Percentiles rank a stretch among this genome's conserved stretches.
Evolutionary conservation across 1,140 invertebrate species (phyloP).

Genomic region (Lasioglossum baleicum): DNA sequence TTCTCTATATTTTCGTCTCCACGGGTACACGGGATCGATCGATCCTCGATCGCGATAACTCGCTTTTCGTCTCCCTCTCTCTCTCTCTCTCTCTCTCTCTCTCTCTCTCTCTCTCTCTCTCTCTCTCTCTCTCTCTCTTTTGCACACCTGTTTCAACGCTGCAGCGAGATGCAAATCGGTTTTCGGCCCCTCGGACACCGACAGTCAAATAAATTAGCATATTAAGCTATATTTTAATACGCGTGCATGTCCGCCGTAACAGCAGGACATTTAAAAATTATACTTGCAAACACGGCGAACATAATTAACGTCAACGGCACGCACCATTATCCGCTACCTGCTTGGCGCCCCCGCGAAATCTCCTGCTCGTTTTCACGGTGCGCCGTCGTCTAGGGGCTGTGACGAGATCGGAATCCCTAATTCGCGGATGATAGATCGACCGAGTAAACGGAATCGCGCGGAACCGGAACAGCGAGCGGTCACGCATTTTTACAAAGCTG

Average conservation of each 20-base stretch:
- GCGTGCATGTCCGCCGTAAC: slow-evolving; percentile 62
- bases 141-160: no score
- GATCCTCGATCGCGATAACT: neutral
- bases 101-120: no score
- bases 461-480: neutral
- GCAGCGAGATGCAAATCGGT: slow-evolving; percentile 51
- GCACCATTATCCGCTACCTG: slow-evolving; percentile 63
- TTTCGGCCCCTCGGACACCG: slow-evolving; percentile 28
- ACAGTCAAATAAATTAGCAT: slow-evolving; percentile 69
- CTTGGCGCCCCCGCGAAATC: neutral
- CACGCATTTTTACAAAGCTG: neutral
- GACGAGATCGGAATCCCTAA: slow-evolving; percentile 21
- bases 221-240: slow-evolving; percentile 70
- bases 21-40: neutral
- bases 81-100: no score
- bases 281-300: slow-evolving; percentile 69
- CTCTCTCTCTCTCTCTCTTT: no score
- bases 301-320: slow-evolving; percentile 72
- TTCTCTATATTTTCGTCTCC: no score
- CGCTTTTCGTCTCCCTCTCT: no score
- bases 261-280: slow-evolving; percentile 72
- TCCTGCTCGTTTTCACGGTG: neutral
- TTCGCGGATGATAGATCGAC: slow-evolving; percentile 22
- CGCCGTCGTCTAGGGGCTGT: neutral
- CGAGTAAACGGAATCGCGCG: neutral